phyloP scores from a whole-genome alignment of 2,797 vertebrate genomes.

The Hoplostethus mediterraneus region DNA sequence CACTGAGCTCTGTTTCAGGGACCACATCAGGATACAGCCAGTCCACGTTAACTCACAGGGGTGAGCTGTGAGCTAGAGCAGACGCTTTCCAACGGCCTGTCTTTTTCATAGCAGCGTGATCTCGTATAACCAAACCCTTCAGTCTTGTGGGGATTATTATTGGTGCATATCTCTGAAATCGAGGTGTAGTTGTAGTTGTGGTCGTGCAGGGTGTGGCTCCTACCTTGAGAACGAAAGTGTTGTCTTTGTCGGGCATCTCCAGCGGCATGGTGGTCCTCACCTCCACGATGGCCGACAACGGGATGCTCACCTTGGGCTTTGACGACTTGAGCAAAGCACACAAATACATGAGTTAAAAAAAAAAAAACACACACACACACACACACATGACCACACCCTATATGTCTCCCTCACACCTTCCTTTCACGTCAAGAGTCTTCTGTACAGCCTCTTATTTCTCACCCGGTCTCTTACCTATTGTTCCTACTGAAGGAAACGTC shows the following conservation, averaged over 20 bases:
- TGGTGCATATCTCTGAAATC: conserved; percentile 1
- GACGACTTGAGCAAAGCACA: conserved; percentile 86
- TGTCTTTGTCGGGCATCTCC: conserved; percentile 99
- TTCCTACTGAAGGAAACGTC: conserved; percentile 37
- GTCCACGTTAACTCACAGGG: not conserved
- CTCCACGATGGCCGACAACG: conserved; percentile 94
- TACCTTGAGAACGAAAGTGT: conserved; percentile 99
- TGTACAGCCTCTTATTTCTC: conserved; percentile 18
- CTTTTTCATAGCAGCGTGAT: not conserved
- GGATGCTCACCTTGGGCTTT: conserved; percentile 95
- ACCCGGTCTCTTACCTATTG: conserved; percentile 24
- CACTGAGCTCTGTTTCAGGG: conserved; percentile 50
- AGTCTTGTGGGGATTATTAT: not conserved
- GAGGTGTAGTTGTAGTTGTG: not conserved
- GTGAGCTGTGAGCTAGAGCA: not conserved
- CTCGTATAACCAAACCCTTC: too few species aligned
- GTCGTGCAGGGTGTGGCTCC: conserved; percentile 9
- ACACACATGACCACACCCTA: not conserved
- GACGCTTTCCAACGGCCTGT: conserved; percentile 10
- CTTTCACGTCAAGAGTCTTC: conserved; percentile 12
- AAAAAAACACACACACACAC: too few species aligned
- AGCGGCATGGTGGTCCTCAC: conserved; percentile 98
- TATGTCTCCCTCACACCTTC: not conserved
- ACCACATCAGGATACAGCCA: conserved; percentile 1
- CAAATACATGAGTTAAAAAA: too few species aligned